These are phyloP conservation scores for Ferdinandea cuprea DNA, from an alignment of 2,888 invertebrate species.

Conservation along the genomic window DNA sequence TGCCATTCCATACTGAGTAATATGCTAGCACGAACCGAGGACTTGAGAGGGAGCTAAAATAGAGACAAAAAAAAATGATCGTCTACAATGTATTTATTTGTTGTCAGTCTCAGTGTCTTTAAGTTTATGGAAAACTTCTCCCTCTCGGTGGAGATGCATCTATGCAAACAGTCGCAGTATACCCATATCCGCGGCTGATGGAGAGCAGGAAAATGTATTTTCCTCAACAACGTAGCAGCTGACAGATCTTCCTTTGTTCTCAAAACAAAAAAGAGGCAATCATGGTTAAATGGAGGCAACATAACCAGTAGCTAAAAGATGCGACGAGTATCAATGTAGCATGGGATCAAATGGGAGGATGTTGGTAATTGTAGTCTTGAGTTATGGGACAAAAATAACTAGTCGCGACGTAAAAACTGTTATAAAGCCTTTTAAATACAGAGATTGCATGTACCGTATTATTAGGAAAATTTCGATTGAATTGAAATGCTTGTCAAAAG, in stretches of 20 bases:
- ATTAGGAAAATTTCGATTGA: too few species aligned
- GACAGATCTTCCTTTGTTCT: slow-evolving; percentile 34
- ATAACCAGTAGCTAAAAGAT: slow-evolving; percentile 2
- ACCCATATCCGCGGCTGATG: not conserved
- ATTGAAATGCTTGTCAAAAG: too few species aligned
- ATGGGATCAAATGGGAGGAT: not conserved
- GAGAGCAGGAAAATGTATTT: slow-evolving; percentile 42
- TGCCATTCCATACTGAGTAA: slow-evolving; percentile 38
- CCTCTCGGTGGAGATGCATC: slow-evolving; percentile 11
- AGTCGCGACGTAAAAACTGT: too few species aligned
- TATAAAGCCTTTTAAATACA: too few species aligned
- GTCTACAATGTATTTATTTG: slow-evolving; percentile 47
- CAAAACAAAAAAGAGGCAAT: not conserved
- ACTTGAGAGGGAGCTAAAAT: not conserved
- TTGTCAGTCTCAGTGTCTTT: slow-evolving; percentile 51
- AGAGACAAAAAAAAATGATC: not conserved
- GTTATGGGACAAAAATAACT: too few species aligned
- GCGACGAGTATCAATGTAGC: slow-evolving; percentile 1
- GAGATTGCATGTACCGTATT: too few species aligned
- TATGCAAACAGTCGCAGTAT: not conserved
- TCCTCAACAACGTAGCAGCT: slow-evolving; percentile 44
- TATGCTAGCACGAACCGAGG: slow-evolving; percentile 11
- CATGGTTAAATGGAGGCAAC: not conserved
- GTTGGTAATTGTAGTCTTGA: too few species aligned
- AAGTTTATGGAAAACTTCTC: slow-evolving; percentile 54